phyloP scores from a whole-genome alignment of 2,113 vertebrate genomes.

The Sinocyclocheilus grahami region DNA sequence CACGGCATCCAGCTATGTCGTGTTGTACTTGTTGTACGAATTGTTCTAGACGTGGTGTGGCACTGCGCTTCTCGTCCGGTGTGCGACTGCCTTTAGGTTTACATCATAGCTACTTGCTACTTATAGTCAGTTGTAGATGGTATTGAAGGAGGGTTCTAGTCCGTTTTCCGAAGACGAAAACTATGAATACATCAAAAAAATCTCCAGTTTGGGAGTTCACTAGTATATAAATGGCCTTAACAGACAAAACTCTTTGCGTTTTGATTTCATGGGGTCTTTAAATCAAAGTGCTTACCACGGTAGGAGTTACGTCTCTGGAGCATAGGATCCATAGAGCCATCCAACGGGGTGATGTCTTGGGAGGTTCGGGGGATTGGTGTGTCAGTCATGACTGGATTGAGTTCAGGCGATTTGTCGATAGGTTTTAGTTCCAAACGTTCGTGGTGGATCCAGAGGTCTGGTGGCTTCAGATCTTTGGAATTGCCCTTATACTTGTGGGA shows the following conservation, averaged over 20 bases:
- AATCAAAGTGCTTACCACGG: conserved; percentile 77
- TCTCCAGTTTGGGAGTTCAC: neutral
- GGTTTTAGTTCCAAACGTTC: conserved; percentile 96
- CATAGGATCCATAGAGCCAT: conserved; percentile 85
- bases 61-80: too few species aligned
- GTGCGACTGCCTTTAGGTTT: neutral
- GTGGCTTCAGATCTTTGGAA: conserved; percentile 96
- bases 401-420: conserved; percentile 96
- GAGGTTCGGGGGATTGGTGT: conserved; percentile 95
- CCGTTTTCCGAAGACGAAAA: neutral
- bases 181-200: neutral
- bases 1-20: too few species aligned
- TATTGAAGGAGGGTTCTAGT: neutral
- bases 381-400: conserved; percentile 96
- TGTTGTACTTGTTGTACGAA: too few species aligned
- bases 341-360: conserved; percentile 93
- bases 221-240: neutral
- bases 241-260: neutral
- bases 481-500: conserved; percentile 98
- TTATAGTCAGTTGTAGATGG: neutral
- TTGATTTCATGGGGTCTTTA: neutral
- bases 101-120: neutral
- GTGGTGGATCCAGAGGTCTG: conserved; percentile 98
- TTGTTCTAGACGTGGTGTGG: too few species aligned
- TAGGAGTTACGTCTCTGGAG: conserved; percentile 95